Percentiles rank a stretch among this genome's conserved stretches.
phyloP scores from a whole-genome alignment of 2,888 invertebrate species.

The Cerceris ruficornis region DNA sequence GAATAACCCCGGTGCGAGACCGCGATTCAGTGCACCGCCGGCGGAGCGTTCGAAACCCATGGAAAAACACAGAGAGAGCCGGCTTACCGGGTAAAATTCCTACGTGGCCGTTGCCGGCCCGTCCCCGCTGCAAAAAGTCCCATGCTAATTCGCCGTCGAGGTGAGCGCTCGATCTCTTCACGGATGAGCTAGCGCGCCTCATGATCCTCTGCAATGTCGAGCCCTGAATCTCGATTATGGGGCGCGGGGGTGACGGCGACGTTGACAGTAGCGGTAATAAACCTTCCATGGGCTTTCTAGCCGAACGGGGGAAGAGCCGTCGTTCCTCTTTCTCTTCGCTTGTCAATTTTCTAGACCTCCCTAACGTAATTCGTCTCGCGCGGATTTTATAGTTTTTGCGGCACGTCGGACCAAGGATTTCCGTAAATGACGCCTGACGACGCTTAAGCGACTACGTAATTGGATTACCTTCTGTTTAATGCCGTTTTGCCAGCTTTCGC shows the following conservation, averaged over 20 bases:
- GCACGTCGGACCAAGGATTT: not conserved
- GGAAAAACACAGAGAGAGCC: constrained; percentile 59
- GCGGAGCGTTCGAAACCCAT: constrained; percentile 46
- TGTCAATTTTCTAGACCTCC: constrained; percentile 1
- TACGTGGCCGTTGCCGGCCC: constrained; percentile 49
- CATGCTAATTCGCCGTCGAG: constrained; percentile 55
- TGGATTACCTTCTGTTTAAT: too few relatives aligned
- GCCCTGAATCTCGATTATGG: constrained; percentile 30
- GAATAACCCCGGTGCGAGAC: constrained; percentile 28
- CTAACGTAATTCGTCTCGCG: not conserved
- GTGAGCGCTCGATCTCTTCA: constrained; percentile 43
- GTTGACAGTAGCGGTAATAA: constrained; percentile 19
- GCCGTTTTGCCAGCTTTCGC: too few relatives aligned
- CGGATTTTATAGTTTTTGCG: not conserved
- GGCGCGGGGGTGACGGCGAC: constrained; percentile 13
- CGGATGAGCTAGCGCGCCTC: constrained; percentile 48
- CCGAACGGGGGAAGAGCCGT: not conserved
- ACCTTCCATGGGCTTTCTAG: constrained; percentile 19
- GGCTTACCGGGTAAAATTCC: constrained; percentile 69
- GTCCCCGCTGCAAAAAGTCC: constrained; percentile 51
- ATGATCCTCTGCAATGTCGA: constrained; percentile 33
- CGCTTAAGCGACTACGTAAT: too few relatives aligned
- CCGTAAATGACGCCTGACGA: too few relatives aligned
- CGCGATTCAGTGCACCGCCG: constrained; percentile 5
- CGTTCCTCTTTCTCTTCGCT: not conserved